phyloP scores from a whole-genome alignment of 1,140 invertebrate species.

The Piezodorus guildinii region DNA sequence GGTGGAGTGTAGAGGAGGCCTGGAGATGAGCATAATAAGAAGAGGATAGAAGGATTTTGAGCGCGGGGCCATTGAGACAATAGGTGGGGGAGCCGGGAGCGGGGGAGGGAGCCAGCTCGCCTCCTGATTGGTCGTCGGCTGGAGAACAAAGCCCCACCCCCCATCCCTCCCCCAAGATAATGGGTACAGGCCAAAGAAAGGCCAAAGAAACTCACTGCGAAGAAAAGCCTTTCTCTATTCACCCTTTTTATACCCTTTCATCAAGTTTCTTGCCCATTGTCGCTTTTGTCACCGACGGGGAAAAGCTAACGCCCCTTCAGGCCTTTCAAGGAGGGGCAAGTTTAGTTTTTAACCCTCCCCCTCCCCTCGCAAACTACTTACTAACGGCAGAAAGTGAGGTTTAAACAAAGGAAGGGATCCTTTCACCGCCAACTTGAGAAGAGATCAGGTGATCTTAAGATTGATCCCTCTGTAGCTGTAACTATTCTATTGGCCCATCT shows the following conservation, averaged over 20 bases:
- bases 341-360: conserved; percentile 4
- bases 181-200: conserved; percentile 1
- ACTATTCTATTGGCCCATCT: background rate
- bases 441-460: conserved; percentile 2
- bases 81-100: background rate
- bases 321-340: background rate
- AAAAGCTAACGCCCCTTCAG: conserved; percentile 3
- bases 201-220: background rate
- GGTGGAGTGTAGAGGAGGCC: too few species aligned
- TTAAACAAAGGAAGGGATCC: background rate
- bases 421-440: background rate
- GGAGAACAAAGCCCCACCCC: conserved; percentile 10
- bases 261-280: conserved; percentile 7
- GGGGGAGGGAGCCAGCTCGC: background rate
- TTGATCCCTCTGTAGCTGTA: background rate
- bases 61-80: conserved; percentile 2
- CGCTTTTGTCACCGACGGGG: background rate
- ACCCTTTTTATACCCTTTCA: conserved; percentile 13
- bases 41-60: too few species aligned
- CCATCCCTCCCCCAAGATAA: background rate
- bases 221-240: conserved; percentile 2
- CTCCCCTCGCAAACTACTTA: background rate
- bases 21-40: too few species aligned
- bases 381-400: background rate
- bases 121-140: background rate